A percentile compares a stretch with the other conserved stretches of the same genome.
phyloP scores from a whole-genome alignment of 2,113 vertebrate species.

The Cepphus grylle region DNA sequence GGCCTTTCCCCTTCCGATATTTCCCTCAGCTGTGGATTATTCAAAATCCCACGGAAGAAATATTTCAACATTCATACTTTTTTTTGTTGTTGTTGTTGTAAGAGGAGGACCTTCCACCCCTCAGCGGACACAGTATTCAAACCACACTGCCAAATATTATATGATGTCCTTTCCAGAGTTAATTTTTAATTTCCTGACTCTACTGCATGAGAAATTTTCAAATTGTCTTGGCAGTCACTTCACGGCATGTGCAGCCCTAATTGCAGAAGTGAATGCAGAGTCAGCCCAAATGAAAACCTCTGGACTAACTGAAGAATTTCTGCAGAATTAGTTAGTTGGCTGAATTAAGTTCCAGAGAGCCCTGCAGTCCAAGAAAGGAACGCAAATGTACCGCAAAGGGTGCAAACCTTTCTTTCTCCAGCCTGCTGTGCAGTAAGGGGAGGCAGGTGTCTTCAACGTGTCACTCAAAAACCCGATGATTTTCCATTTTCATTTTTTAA shows the following conservation, averaged over 20 bases:
- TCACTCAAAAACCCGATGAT: background rate
- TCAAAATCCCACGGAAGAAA: background rate
- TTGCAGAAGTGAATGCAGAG: conserved; percentile 51
- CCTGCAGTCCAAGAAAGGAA: background rate
- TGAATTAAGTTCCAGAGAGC: conserved; percentile 33
- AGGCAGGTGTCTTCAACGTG: conserved; percentile 1
- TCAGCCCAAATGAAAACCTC: conserved; percentile 62
- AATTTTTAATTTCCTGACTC: conserved; percentile 78
- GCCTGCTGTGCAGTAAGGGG: background rate
- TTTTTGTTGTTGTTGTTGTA: background rate
- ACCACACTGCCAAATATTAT: conserved; percentile 47
- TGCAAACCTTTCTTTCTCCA: background rate
- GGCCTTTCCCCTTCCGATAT: background rate
- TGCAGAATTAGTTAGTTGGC: conserved; percentile 45
- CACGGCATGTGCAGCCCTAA: conserved; percentile 36
- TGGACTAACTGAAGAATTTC: conserved; percentile 22
- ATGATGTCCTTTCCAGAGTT: conserved; percentile 70
- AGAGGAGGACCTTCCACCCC: conserved; percentile 9
- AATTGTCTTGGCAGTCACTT: conserved; percentile 51
- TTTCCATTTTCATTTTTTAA: conserved; percentile 23
- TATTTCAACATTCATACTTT: background rate
- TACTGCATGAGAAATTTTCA: conserved; percentile 52
- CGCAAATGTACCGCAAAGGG: background rate
- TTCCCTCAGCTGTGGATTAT: background rate
- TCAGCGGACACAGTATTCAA: conserved; percentile 50